Evolutionary conservation across 37 sponge, comb jelly and placozoan species (phyloP), one percentile per base, ranked within the genome.

Genomic region (Axinella damicornis): DNA sequence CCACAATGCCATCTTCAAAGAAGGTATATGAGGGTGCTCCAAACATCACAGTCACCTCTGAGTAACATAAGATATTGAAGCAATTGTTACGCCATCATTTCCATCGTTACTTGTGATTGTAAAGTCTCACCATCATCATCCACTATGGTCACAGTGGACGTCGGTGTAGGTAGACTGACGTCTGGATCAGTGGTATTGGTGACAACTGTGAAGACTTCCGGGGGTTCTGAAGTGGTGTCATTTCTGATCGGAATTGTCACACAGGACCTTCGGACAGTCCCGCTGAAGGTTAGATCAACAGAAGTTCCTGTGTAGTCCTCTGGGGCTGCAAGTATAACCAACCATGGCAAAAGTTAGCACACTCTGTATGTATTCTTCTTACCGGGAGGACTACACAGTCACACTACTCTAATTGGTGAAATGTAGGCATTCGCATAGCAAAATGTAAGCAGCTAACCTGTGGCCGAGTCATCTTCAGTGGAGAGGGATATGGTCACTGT

Each of bases 11-110:
- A 71, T 68, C 28, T 38, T 82, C 82, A 55, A 21, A 18, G 72
- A 82, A 69, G 40, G 59, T 82, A 62, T 71, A 82, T 4, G 71
- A 57, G 0, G 71, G 82, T 19, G 2, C 46, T 57, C 35, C 59
- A 57, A 82, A 82, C 21, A 21, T 25, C 16, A 82, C 82, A 11
- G 37, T 52, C n/a, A 69, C 69, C 15, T 65, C 81, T 80, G 79
- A 62, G 11, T 27, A 16, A 57, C 19, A 57, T 16, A 57, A 16
- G 16, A 19, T 57, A 57, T 16, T 19, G 16, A 57, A 57, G 16
- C 16, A 19, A 19, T 20, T 16, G 19, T 20, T 27, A 62, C 4
- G 13, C 5, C 6, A 46, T 12, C 46, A 12, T 46, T 46, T 46
- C 46, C 9, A n/a, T n/a, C n/a, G n/a, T n/a, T n/a, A n/a, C n/a